Base-by-base conservation (phyloP, 2,113 vertebrate genomes). In the Zootoca vivipara region DNA sequence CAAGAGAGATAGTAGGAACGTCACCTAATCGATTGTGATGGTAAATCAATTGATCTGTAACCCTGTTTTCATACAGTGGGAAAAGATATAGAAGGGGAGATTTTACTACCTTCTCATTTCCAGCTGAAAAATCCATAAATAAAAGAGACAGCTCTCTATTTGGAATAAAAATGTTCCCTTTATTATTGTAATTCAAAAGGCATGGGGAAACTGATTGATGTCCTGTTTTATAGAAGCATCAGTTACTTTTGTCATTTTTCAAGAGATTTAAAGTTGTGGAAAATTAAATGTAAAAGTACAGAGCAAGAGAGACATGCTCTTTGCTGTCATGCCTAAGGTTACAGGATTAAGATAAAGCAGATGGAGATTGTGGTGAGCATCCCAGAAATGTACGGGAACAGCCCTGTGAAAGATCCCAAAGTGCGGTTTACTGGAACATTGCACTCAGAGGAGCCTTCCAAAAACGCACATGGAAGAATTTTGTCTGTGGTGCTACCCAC, bases 11-110 rank as follows among this genome's bases (percentile, higher is more conserved):
- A 97, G 94, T 91, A 96, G 90, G 92, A 91, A 93, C 97, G 91
- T 93, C 92, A 92, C 91, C 96, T 96, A 97, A 97, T 97, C 96
- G 83, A 97, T 95, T 94, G 94, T 97, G 97, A 97, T 96, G 96
- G 96, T 96, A 97, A 97, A 97, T 97, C 97, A 97, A 97, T 97
- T 96, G 96, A 96, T 97, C 96, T 94, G 94, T 97, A 97, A 95
- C 96, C 96, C 93, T 96, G 95, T 96, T 97, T 97, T 96, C 94
- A 96, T 96, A 97, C 86, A 94, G 92, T 88, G 90, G n/a, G 95
- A 95, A 95, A 96, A 95, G 95, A 96, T 97, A 96, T 89, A 90
- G 95, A 94, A 89, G 94, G 90, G 96, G 78, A 87, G 96, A 83
- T 97, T 96, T 97, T 96, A 94, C 93, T 86, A 78, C 90, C 93